Conservation (phyloP, 2,113 vertebrate genomes). For the Callipepla californica region DNA sequence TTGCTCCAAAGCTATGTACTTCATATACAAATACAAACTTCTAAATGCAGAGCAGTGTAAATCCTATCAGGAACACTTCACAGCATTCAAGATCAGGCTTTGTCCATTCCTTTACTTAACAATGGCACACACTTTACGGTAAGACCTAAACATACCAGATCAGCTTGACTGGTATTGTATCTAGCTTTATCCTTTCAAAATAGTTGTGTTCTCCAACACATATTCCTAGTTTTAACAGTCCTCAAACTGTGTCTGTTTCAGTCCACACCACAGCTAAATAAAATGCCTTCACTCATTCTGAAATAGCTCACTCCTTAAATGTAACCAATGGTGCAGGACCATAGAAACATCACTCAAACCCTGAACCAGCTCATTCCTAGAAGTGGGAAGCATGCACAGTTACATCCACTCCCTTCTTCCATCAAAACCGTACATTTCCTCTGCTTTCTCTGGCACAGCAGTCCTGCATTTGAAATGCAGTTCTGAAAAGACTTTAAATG, state of each 20-base stretch:
- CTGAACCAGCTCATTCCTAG: background rate
- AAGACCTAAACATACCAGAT: background rate
- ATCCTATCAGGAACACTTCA: background rate
- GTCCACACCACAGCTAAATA: background rate
- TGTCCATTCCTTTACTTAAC: background rate
- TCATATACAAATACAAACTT: background rate
- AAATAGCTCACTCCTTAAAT: background rate
- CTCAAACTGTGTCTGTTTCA: background rate
- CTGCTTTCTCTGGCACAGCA: background rate
- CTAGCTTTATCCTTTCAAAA: background rate
- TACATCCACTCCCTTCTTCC: background rate
- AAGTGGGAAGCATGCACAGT: background rate
- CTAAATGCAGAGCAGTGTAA: background rate
- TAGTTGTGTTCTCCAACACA: background rate
- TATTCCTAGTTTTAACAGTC: background rate
- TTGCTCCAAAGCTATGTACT: background rate
- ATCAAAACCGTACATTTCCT: background rate
- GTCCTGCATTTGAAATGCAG: constrained; percentile 11
- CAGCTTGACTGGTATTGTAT: background rate
- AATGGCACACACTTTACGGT: background rate
- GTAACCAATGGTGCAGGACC: background rate
- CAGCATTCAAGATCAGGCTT: background rate
- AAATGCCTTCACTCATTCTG: fast-evolving
- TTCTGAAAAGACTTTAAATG: constrained; percentile 59
- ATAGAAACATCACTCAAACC: background rate